A percentile compares a stretch with the other conserved stretches of the same genome.
Conservation (phyloP, 2,888 invertebrate species). For the Drosophila basisetae region DNA sequence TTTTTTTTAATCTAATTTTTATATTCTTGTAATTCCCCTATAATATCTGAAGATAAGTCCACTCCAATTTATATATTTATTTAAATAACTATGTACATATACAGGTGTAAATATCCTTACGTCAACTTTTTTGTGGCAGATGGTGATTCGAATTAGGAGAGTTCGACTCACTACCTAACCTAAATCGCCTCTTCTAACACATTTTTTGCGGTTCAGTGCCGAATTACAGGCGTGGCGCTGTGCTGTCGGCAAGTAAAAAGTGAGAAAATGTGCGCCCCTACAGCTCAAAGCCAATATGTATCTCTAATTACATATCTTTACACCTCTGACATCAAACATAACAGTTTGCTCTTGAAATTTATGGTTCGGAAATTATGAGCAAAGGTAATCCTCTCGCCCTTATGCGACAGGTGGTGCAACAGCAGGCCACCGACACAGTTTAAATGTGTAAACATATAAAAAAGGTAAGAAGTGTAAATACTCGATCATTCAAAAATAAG, state of each 20-base stretch:
- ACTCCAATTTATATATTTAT: not conserved
- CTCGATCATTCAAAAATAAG: not conserved
- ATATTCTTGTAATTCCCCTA: not conserved
- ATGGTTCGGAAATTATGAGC: constrained; percentile 66
- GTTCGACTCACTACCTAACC: constrained; percentile 9
- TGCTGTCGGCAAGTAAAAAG: constrained; percentile 77
- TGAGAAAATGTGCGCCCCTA: constrained; percentile 57
- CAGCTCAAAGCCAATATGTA: constrained; percentile 65
- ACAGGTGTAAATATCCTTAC: not conserved
- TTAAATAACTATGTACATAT: not conserved
- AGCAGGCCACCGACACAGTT: constrained; percentile 54
- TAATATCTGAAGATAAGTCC: not conserved
- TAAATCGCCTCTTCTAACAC: constrained; percentile 73
- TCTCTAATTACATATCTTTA: constrained; percentile 65
- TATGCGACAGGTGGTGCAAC: constrained; percentile 68
- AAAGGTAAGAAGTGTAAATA: constrained; percentile 14
- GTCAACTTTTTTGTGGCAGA: not conserved
- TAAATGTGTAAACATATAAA: constrained; percentile 24
- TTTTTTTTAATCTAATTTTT: not conserved
- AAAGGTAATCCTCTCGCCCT: constrained; percentile 55
- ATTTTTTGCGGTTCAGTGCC: constrained; percentile 67
- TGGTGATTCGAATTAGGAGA: not conserved
- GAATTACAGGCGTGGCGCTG: constrained; percentile 73
- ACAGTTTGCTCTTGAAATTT: constrained; percentile 71
- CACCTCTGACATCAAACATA: constrained; percentile 73